Base-by-base conservation (phyloP, 2,888 invertebrate species). In the Scrobipalpa costella region DNA sequence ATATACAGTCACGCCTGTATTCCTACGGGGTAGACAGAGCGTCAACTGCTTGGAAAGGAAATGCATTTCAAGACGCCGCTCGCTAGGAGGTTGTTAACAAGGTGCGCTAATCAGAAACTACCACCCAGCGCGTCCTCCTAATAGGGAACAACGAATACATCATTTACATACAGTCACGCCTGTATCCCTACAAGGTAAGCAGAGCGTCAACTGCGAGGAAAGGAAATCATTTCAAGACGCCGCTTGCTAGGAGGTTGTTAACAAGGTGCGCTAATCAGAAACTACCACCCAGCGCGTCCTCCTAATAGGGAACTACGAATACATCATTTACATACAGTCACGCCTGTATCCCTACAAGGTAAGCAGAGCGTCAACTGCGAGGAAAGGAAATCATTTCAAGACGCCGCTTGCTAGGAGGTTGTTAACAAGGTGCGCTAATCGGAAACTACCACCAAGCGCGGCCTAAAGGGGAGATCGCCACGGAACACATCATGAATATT, bases 401-500 rank as follows among this genome's bases (percentile, higher is more conserved):
- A 7, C 34, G 6, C n/a, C 19, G 7, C 49, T 49, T 40, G 11
- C 40, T 40, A 40, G 13, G 3, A 0, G 49, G 49, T 15, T 49
- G 9, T 49, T 9, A 49, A 49, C 17, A 7, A 69, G 72, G 73
- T 73, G 73, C 75, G 81, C 81, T 86, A 87, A 87, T 86, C 85
- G 77, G 78, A 84, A 84, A 86, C 84, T 84, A 85, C 83, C 87
- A 76, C 80, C 78, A 74, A 83, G 77, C 81, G 85, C 84, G 79
- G 77, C 73, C 80, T 85, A 86, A 87, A 86, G 81, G 82, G 79
- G 81, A 78, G 77, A n/a, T n/a, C n/a, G n/a, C n/a, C 78, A 76
- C 15, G 72, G 74, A 73, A 75, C 78, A 75, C 76, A 80, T 86
- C 85, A 86, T 90, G 89, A 90, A 90, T 90, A 88, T 86, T 80